Conservation (phyloP, 92 coral and sea anemone genomes). For the Porites evermanni region DNA sequence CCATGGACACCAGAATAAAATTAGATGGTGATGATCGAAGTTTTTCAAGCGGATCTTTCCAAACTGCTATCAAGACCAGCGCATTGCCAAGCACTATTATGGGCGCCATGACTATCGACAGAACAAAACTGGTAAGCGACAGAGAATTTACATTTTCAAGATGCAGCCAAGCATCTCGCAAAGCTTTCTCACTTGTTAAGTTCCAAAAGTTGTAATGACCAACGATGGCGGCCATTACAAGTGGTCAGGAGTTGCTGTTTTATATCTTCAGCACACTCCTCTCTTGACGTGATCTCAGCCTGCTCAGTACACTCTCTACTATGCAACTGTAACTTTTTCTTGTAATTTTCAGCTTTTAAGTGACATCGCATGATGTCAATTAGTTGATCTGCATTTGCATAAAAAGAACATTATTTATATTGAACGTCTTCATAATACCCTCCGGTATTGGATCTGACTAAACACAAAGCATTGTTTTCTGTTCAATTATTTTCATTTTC, state of each 20-base stretch:
- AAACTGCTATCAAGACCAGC: background rate
- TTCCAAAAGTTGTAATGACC: slow-evolving; percentile 17
- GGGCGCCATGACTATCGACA: background rate
- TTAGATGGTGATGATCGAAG: too few species aligned
- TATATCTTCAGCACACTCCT: too few species aligned
- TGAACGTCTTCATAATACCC: background rate
- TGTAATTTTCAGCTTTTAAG: background rate
- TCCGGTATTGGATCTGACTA: too few species aligned
- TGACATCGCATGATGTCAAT: background rate
- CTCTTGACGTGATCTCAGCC: too few species aligned
- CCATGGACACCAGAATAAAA: too few species aligned
- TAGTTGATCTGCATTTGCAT: background rate
- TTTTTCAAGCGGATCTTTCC: too few species aligned
- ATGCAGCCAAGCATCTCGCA: background rate
- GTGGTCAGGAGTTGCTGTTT: too few species aligned
- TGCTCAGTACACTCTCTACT: too few species aligned
- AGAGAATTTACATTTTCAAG: background rate
- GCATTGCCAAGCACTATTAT: slow-evolving; percentile 19
- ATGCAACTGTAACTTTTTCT: too few species aligned
- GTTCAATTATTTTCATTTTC: background rate
- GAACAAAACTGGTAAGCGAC: background rate
- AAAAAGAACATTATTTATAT: background rate
- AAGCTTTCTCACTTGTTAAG: slow-evolving; percentile 1
- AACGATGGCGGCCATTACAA: slow-evolving; percentile 3
- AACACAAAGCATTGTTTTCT: too few species aligned